A percentile compares a stretch with the other conserved stretches of the same genome.
phyloP scores from a whole-genome alignment of 2,888 invertebrate genomes.

The Stenoptilia bipunctidactyla region DNA sequence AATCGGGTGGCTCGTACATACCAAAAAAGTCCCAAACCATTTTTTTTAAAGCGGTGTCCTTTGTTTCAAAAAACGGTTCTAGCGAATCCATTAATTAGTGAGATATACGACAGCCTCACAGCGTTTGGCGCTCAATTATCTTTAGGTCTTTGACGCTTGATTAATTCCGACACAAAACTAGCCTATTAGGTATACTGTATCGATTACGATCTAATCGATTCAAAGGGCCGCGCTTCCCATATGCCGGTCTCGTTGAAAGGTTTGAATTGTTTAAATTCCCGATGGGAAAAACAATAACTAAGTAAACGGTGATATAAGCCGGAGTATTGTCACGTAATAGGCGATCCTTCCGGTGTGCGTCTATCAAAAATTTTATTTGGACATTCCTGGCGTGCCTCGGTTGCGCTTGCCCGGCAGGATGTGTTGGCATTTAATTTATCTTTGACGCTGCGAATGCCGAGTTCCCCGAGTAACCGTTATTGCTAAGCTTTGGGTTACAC shows the following conservation, averaged over 20 bases:
- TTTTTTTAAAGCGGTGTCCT: constrained; percentile 46
- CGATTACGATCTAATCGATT: constrained; percentile 62
- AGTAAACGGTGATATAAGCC: constrained; percentile 45
- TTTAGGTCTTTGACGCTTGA: constrained; percentile 64
- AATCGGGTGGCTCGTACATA: constrained; percentile 6
- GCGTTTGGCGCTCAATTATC: constrained; percentile 55
- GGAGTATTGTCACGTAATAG: constrained; percentile 63
- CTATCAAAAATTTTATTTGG: constrained; percentile 67
- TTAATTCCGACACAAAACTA: constrained; percentile 66
- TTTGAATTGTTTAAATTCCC: constrained; percentile 51
- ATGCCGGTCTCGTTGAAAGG: constrained; percentile 46
- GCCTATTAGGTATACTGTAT: constrained; percentile 56
- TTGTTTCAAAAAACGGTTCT: constrained; percentile 53
- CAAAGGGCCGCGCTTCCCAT: constrained; percentile 59
- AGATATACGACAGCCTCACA: constrained; percentile 59
- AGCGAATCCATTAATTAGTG: constrained; percentile 66
- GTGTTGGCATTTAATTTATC: constrained; percentile 68
- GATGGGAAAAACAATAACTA: constrained; percentile 60
- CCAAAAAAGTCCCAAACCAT: constrained; percentile 11
- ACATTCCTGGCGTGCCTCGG: constrained; percentile 54
- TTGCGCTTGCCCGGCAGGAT: constrained; percentile 47
- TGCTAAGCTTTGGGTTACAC: constrained; percentile 32
- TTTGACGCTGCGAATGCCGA: constrained; percentile 58
- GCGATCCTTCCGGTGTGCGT: constrained; percentile 63
- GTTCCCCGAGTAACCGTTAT: constrained; percentile 50